Evolutionary conservation across 2,888 invertebrate species (phyloP), one percentile per base, ranked within the genome.

Genomic region (Ophioninae sp.): DNA sequence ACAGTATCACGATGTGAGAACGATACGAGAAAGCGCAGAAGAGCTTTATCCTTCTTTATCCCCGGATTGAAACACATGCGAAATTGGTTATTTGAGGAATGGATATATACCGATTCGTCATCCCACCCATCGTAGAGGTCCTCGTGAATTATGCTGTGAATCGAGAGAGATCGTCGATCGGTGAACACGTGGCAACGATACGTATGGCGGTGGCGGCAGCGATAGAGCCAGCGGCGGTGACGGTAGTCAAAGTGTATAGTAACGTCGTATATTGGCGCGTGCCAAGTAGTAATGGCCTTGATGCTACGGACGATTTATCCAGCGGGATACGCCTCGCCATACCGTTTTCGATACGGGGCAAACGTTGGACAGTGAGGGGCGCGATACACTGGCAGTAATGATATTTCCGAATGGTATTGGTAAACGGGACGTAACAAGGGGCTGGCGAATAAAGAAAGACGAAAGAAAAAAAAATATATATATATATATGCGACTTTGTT

Each of bases 181-280:
- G 63, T 61, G 59, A 79, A 77, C 84, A 85, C 85, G 85, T 85
- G 85, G 81, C 79, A 83, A 51, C n/a, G 78, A 59, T 81, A 71
- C 76, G 79, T 79, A 65, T 63, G 75, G 78, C 71, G 73, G 75
- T 41, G 59, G 63, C 68, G 69, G 78, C 81, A n/a, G n/a, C n/a
- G n/a, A n/a, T n/a, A n/a, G n/a, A n/a, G n/a, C n/a, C n/a, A n/a
- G n/a, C n/a, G n/a, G n/a, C n/a, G 69, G 77, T 77, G 61, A 17
- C 58, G n/a, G 58, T 58, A 58, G 58, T 58, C n/a, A 20, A 58
- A 58, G 58, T 6, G 20, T 20, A 20, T 58, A 58, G 79, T 82
- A 82, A 79, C 65, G 72, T 61, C 72, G 76, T 72, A 72, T 59
- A 65, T 72, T 10, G 58, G 64, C 71, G 81, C 61, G 71, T 41